These are phyloP conservation scores for Euphydryas editha DNA, from an alignment of 2,888 invertebrate genomes.

Conservation along the genomic window DNA sequence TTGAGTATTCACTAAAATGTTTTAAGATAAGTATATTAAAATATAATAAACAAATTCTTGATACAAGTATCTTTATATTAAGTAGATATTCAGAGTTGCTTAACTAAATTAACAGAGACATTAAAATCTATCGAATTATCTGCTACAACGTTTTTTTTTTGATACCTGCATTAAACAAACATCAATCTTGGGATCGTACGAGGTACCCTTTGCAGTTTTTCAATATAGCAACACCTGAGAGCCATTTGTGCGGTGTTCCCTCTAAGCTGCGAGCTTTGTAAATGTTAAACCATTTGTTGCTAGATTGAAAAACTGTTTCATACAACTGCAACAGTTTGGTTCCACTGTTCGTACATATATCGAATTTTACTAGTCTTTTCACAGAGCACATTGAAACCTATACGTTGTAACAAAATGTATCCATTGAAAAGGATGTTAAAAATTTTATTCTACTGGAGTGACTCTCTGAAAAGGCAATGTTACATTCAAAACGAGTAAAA, in stretches of 20 bases:
- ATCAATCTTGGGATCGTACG: slow-evolving; percentile 58
- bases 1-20: too few relatives aligned
- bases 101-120: neutral
- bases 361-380: slow-evolving; percentile 46
- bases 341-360: slow-evolving; percentile 46
- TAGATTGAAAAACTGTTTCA: slow-evolving; percentile 79
- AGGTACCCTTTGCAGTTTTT: slow-evolving; percentile 80
- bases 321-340: slow-evolving; percentile 65
- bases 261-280: slow-evolving; percentile 76
- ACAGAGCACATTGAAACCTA: slow-evolving; percentile 36
- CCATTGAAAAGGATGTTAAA: slow-evolving; percentile 16
- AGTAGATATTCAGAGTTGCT: neutral
- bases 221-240: slow-evolving; percentile 81
- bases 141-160: slow-evolving; percentile 7
- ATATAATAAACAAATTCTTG: too few relatives aligned
- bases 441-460: slow-evolving; percentile 7
- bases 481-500: neutral
- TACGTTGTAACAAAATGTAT: slow-evolving; percentile 33
- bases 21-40: too few relatives aligned
- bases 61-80: too few relatives aligned
- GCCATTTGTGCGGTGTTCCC: slow-evolving; percentile 68
- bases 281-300: slow-evolving; percentile 79
- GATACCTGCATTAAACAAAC: slow-evolving; percentile 38
- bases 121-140: neutral
- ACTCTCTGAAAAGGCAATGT: neutral